These are phyloP conservation scores for Dryadula phaetusa DNA, from an alignment of 2,888 invertebrate species.

Conservation along the genomic window DNA sequence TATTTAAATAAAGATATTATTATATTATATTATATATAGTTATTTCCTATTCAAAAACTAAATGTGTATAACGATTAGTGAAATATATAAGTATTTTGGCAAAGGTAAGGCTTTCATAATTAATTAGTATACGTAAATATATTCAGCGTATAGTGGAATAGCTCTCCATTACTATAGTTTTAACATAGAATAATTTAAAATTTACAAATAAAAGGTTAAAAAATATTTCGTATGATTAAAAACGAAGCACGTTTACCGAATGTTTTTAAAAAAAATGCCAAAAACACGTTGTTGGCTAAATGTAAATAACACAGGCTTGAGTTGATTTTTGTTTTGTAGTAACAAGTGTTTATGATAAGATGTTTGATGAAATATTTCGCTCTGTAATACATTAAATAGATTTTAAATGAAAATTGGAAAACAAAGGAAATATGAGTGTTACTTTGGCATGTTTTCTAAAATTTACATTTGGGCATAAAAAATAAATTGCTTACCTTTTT, in stretches of 20 bases:
- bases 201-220: not conserved
- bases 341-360: not conserved
- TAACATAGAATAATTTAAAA: not conserved
- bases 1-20: no score
- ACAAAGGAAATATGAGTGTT: slow-evolving; percentile 25
- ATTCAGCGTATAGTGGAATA: not conserved
- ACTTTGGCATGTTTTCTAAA: slow-evolving; percentile 9
- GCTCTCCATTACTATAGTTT: not conserved
- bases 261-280: slow-evolving; percentile 11
- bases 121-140: not conserved
- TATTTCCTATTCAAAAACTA: not conserved
- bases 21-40: no score
- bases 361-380: not conserved
- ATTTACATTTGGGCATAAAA: not conserved
- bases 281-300: slow-evolving; percentile 24
- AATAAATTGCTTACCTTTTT: slow-evolving; percentile 85
- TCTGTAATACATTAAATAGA: not conserved
- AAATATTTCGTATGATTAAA: not conserved
- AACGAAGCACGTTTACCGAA: slow-evolving; percentile 1
- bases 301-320: slow-evolving; percentile 11
- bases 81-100: not conserved
- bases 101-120: not conserved
- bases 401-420: slow-evolving; percentile 6
- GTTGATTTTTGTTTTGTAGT: not conserved
- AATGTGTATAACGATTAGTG: no score